Base-by-base conservation (phyloP, 1,140 invertebrate species). In the Drosophila oshimai region DNA sequence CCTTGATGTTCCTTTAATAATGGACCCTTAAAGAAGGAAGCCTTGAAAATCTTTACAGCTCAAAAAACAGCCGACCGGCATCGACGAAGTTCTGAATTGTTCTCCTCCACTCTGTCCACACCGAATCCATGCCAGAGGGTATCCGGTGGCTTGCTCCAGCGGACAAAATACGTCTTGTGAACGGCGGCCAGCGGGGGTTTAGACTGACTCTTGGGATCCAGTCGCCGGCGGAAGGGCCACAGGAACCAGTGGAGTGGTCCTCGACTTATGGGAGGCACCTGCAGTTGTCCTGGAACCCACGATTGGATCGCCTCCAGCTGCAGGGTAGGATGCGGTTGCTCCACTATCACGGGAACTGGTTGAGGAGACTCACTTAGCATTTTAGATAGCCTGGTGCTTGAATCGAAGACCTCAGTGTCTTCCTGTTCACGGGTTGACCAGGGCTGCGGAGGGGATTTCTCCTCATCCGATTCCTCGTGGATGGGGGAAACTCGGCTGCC, bases 121-220 rank as follows among this genome's bases (percentile, higher is more conserved):
- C 86, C 86, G 6, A 74, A 89, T 17, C 83, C 88, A 7, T 71
- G 88, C 60, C 61, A 88, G 4, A 77, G 46, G 1, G 81, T 81
- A 0, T 89, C 74, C 20, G 89, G 84, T 7, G 89, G 84, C 15
- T 90, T 90, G 26, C 49, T 77, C 89, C 89, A 90, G 1, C 73
- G 54, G 1, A 90, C 75, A 20, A 90, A 90, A 26, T 90, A 90
- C 0, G 88, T 90, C 37, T 90, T 90, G 47, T 90, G 87, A 0
- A 90, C 81, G 12, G 83, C 86, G 0, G 89, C 89, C 12, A 57
- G 24, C 2, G 58, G 60, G 0, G 50, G 10, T 6, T 57, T 70
- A 17, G 61, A 17, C 15, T 57, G 51, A 18, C 6, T n/a, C 4
- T 12, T 22, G 6, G 17, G 5, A 6, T n/a, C 4, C 12, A 17